Evolutionary conservation across 2,888 invertebrate species (phyloP), one percentile per base, ranked within the genome.

Genomic region (Macroteleia sp.): DNA sequence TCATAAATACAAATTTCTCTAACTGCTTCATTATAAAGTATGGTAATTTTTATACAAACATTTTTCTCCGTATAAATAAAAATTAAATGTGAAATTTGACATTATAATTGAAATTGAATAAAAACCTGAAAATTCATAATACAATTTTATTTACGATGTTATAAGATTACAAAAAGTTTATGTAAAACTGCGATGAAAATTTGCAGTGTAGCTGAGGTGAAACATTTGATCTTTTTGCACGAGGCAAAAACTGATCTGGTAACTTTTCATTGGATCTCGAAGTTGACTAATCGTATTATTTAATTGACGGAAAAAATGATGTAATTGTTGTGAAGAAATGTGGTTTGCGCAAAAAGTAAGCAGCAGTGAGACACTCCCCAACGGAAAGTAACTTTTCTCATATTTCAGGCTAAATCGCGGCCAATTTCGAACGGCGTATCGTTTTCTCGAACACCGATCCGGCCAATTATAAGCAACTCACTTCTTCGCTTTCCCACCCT

Each of bases 401-500:
- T 48, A 69, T 69, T 67, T 56, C 66, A 62, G 32, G 34, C 25
- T 14, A 56, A 44, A 76, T 76, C 76, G 64, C 64, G 77, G 73
- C 73, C 64, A 64, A 73, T 64, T 73, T 56, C 71, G 56, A 62
- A 52, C 32, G 52, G 59, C 59, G 42, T 54, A 48, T 71, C 62
- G 62, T 71, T 71, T 75, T 74, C 71, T 64, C 70, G 62, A 52
- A 20, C 48, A 36, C 34, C 66, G 77, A 77, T 71, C 66, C 42
- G 71, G 77, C 78, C 83, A 81, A 83, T 82, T 83, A 81, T 79
- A 79, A 81, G 54, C 52, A 56, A 20, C 61, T 54, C 64, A 66
- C 42, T 57, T 69, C 74, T 46, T 59, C 61, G 77, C 67, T 79
- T 83, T 83, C 82, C 79, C 81, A 81, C 76, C 81, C 77, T 75